A percentile compares a stretch with the other conserved stretches of the same genome.
phyloP scores from a whole-genome alignment of 2,888 invertebrate genomes.

The Mystacides longicornis region DNA sequence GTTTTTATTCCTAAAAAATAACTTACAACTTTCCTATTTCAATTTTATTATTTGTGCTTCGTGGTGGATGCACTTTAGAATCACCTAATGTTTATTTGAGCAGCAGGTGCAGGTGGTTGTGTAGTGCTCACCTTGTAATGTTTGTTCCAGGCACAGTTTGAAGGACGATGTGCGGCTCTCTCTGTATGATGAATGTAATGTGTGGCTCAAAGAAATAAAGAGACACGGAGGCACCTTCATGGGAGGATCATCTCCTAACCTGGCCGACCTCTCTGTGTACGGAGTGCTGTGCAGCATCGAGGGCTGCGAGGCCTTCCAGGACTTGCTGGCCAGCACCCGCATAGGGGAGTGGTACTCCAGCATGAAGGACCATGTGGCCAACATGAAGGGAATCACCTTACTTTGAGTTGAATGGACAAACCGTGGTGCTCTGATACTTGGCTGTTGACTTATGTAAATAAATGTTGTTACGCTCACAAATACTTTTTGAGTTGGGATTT shows the following conservation, averaged over 20 bases:
- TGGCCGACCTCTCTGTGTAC: slow-evolving; percentile 88
- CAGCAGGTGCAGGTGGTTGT: too few species aligned
- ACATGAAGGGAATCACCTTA: slow-evolving; percentile 44
- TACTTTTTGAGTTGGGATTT: too few species aligned
- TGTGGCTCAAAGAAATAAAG: slow-evolving; percentile 68
- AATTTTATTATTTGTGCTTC: too few species aligned
- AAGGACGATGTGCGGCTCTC: slow-evolving; percentile 84
- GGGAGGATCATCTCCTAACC: slow-evolving; percentile 81
- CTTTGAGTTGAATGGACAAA: not conserved
- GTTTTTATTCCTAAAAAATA: too few species aligned
- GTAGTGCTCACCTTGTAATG: too few species aligned
- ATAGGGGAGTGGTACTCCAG: slow-evolving; percentile 72
- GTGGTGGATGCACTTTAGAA: too few species aligned
- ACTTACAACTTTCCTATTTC: too few species aligned
- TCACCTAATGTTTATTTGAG: too few species aligned
- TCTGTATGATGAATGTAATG: slow-evolving; percentile 80
- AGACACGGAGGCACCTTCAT: slow-evolving; percentile 66
- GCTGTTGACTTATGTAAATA: too few species aligned
- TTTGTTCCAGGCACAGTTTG: slow-evolving; percentile 61
- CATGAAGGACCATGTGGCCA: slow-evolving; percentile 58
- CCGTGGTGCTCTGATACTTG: not conserved
- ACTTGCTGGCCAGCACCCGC: slow-evolving; percentile 64
- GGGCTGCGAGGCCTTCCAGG: slow-evolving; percentile 84
- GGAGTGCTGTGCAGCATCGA: slow-evolving; percentile 90
- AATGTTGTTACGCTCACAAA: too few species aligned